Conservation (phyloP, 2,888 invertebrate species). For the Stenchaetothrips biformis region DNA sequence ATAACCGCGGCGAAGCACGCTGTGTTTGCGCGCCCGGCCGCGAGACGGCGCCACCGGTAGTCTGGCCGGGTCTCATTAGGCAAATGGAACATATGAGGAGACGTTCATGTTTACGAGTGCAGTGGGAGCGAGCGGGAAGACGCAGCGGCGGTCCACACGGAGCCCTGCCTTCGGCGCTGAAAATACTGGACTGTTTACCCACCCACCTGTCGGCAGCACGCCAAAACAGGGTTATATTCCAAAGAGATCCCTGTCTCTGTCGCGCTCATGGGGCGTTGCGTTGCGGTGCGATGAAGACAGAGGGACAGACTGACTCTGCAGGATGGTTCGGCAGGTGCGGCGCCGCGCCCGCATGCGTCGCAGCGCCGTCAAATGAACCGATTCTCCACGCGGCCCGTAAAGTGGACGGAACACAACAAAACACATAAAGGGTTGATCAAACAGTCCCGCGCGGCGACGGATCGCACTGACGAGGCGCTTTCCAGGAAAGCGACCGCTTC, state of each 20-base stretch:
- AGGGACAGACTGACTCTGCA: no score
- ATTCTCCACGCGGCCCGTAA: no score
- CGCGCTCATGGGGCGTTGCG: no score
- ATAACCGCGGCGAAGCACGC: neutral
- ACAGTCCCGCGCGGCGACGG: neutral
- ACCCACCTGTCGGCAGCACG: no score
- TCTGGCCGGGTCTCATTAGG: neutral
- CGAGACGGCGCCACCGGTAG: neutral
- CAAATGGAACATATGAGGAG: conserved; percentile 9
- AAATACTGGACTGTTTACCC: no score
- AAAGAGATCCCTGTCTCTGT: no score
- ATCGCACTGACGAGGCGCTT: neutral
- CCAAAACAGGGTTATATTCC: no score
- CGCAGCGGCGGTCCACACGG: neutral
- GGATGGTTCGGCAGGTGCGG: neutral
- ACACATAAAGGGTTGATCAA: no score
- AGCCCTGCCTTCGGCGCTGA: no score
- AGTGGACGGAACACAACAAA: no score
- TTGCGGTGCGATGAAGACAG: no score
- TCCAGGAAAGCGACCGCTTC: neutral
- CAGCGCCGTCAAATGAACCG: no score
- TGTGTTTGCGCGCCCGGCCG: neutral
- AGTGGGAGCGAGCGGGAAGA: neutral
- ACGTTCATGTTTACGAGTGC: neutral
- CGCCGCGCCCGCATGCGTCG: neutral